A percentile compares a stretch with the other conserved stretches of the same genome.
phyloP scores from a whole-genome alignment of 92 coral and sea anemone species.

The Zoanthus gigantus region DNA sequence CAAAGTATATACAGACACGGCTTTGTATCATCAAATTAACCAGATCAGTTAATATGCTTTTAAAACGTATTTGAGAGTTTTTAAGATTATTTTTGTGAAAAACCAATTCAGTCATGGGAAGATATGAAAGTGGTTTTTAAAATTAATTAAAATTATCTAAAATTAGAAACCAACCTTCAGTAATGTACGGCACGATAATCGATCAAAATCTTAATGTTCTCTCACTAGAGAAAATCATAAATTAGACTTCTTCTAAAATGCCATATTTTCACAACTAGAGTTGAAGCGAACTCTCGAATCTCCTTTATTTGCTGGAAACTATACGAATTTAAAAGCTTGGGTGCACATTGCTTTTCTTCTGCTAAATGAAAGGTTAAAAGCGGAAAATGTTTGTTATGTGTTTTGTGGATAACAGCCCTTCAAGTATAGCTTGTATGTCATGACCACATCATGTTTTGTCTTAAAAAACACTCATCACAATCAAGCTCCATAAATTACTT shows the following conservation, averaged over 20 bases:
- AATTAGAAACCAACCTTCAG: neutral
- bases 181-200: neutral
- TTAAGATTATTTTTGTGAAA: no score
- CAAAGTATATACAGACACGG: no score
- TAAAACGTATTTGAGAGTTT: no score
- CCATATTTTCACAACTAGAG: neutral
- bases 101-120: neutral
- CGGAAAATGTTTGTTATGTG: neutral
- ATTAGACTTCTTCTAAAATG: neutral
- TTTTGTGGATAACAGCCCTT: constrained; percentile 13
- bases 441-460: neutral
- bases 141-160: neutral
- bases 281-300: neutral
- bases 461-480: neutral
- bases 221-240: neutral
- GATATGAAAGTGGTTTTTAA: neutral
- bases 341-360: neutral
- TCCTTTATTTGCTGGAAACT: neutral
- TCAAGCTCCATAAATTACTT: neutral
- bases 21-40: no score
- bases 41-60: no score
- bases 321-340: neutral
- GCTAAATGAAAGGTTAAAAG: constrained; percentile 11
- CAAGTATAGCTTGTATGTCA: neutral
- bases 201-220: neutral